Percentiles rank a stretch among this genome's conserved stretches.
Conservation (phyloP, 1,140 invertebrate genomes). For the Temnothorax longispinosus region DNA sequence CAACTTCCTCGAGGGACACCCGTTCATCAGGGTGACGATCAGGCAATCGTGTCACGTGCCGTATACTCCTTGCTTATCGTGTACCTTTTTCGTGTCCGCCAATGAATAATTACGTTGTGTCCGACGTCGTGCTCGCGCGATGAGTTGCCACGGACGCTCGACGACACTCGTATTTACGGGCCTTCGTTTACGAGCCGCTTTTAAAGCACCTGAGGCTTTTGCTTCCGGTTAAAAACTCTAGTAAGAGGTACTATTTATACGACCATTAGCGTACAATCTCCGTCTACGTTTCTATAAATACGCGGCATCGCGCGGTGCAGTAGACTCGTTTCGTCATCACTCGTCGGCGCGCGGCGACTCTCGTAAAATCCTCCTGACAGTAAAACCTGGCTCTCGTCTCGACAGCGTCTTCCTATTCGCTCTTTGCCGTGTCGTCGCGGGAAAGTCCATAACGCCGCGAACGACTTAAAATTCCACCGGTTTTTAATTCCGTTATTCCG, state of each 20-base stretch:
- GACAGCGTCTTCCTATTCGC: slow-evolving; percentile 42
- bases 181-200: slow-evolving; percentile 60
- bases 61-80: slow-evolving; percentile 63
- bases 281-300: slow-evolving; percentile 70
- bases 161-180: slow-evolving; percentile 63
- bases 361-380: slow-evolving; percentile 56
- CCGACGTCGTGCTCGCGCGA: slow-evolving; percentile 28
- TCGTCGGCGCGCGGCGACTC: slow-evolving; percentile 14
- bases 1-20: slow-evolving; percentile 69
- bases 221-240: slow-evolving; percentile 71
- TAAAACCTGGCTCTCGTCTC: slow-evolving; percentile 69
- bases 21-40: slow-evolving; percentile 26
- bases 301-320: slow-evolving; percentile 33
- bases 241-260: slow-evolving; percentile 69
- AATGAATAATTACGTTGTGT: slow-evolving; percentile 54
- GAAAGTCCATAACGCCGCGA: slow-evolving; percentile 38
- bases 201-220: slow-evolving; percentile 63
- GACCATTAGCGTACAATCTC: slow-evolving; percentile 71
- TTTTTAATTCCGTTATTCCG: slow-evolving; percentile 44
- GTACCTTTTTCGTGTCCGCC: slow-evolving; percentile 43
- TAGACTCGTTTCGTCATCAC: slow-evolving; percentile 67
- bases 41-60: slow-evolving; percentile 64
- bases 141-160: slow-evolving; percentile 17
- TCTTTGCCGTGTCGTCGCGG: slow-evolving; percentile 19
- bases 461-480: slow-evolving; percentile 50